Evolutionary conservation across 2,797 vertebrate genomes (phyloP).

Genomic region (Micropoecilia bifurca): DNA sequence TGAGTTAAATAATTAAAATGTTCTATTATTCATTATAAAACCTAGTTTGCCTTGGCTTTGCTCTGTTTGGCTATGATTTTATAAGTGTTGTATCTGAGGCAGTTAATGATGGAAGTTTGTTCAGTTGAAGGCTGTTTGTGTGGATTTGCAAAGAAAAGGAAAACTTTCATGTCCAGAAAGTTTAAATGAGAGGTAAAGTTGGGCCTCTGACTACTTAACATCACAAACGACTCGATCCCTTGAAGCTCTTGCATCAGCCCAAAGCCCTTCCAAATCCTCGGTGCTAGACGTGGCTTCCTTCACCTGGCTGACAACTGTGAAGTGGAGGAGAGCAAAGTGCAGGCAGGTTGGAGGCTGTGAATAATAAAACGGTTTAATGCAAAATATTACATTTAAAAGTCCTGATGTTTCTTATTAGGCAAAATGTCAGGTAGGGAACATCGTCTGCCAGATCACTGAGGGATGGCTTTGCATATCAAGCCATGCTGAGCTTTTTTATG

Average conservation of each 20-base stretch:
- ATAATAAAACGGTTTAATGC: conserved; percentile 8
- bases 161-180: conserved; percentile 51
- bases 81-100: conserved; percentile 50
- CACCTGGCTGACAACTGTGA: conserved; percentile 63
- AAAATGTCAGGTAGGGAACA: neutral
- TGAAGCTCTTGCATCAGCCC: conserved; percentile 69
- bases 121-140: conserved; percentile 28
- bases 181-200: conserved; percentile 60
- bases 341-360: neutral
- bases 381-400: conserved; percentile 18
- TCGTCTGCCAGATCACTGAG: neutral
- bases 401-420: conserved; percentile 32
- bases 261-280: conserved; percentile 61
- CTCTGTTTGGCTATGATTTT: conserved; percentile 40
- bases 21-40: conserved; percentile 60
- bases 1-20: conserved; percentile 26
- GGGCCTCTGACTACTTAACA: conserved; percentile 54
- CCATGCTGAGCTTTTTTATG: conserved; percentile 16
- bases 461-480: conserved; percentile 18
- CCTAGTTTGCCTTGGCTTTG: conserved; percentile 22
- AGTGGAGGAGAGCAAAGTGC: conserved; percentile 28
- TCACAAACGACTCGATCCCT: conserved; percentile 69
- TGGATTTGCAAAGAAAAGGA: conserved; percentile 7
- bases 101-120: conserved; percentile 67
- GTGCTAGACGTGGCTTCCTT: conserved; percentile 56